Conservation (phyloP, 2,113 vertebrate genomes). For the Corythornis cristatus region DNA sequence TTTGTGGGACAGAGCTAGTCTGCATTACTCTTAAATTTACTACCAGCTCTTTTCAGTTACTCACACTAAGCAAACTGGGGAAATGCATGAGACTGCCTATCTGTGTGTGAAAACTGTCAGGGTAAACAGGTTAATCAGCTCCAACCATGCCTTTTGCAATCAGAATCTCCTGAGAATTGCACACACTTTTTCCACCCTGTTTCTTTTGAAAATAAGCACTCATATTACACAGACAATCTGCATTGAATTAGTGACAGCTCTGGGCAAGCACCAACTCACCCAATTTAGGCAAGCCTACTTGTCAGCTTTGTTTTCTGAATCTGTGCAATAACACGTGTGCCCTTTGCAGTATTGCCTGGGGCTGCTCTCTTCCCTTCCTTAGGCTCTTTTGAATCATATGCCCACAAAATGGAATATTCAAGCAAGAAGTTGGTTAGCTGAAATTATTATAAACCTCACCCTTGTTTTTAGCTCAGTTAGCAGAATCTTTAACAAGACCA, state of each 20-base stretch:
- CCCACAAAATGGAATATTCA: neutral
- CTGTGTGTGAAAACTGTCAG: neutral
- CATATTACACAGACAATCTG: neutral
- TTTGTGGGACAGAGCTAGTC: neutral
- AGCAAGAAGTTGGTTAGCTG: neutral
- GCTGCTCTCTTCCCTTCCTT: neutral
- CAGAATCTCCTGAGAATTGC: constrained; percentile 13
- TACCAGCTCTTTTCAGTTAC: neutral
- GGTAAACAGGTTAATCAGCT: constrained; percentile 42
- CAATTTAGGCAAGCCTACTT: constrained; percentile 3
- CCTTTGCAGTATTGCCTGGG: neutral
- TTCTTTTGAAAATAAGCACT: constrained; percentile 43
- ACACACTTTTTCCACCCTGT: neutral
- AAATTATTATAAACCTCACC: neutral
- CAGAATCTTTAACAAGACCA: neutral
- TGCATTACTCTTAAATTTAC: neutral
- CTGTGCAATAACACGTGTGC: neutral
- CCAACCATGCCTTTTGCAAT: constrained; percentile 25
- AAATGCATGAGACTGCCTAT: neutral
- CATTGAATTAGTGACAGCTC: constrained; percentile 3
- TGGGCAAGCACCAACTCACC: neutral
- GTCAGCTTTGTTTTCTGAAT: constrained; percentile 21
- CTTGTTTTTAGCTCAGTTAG: neutral
- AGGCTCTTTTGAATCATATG: neutral
- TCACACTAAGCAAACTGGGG: neutral